phyloP scores from a whole-genome alignment of 2,113 vertebrate genomes.

The Cranoglanis bouderius region DNA sequence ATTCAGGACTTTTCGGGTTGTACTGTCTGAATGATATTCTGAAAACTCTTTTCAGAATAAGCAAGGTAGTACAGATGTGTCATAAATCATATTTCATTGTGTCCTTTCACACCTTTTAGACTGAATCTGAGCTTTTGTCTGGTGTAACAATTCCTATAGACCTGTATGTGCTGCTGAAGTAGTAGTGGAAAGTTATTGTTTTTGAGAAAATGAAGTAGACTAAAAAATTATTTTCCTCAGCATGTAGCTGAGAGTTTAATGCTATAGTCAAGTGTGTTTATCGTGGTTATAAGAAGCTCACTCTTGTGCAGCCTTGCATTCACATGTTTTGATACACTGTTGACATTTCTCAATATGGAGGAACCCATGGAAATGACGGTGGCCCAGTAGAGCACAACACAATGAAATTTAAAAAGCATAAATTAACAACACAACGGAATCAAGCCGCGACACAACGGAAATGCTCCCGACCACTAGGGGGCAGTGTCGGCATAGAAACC shows the following conservation, averaged over 20 bases:
- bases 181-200: not conserved
- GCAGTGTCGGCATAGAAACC: no score
- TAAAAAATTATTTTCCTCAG: conserved; percentile 1
- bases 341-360: not conserved
- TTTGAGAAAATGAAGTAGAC: not conserved
- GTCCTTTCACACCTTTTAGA: no score
- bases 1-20: not conserved
- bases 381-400: no score
- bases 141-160: not conserved
- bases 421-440: no score
- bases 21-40: not conserved
- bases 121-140: conserved; percentile 7
- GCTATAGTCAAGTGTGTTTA: not conserved
- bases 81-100: no score
- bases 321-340: not conserved
- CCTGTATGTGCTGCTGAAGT: not conserved
- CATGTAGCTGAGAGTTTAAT: not conserved
- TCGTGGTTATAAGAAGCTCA: not conserved
- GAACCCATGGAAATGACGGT: no score
- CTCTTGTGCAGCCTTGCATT: not conserved
- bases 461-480: no score
- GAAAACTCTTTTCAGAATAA: no score
- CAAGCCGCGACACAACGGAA: no score
- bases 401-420: no score
- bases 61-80: no score